Conservation (phyloP, 2,113 vertebrate species). For the Microcebus griseorufus region DNA sequence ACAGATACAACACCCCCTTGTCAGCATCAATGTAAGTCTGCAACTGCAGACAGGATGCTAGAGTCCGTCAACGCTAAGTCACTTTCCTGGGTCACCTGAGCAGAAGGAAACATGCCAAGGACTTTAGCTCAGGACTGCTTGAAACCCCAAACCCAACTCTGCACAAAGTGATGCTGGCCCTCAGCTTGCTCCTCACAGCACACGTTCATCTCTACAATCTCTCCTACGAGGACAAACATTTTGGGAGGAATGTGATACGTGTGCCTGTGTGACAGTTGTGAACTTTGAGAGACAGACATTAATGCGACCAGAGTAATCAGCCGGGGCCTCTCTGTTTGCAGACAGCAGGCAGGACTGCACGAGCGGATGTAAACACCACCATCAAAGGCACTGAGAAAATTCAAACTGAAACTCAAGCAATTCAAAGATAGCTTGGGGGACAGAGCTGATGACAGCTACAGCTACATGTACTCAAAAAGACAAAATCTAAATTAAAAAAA, state of each 20-base stretch:
- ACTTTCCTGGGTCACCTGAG: neutral
- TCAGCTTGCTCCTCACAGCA: neutral
- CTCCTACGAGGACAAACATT: neutral
- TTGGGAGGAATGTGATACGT: neutral
- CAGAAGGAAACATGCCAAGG: neutral
- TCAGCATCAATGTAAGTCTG: neutral
- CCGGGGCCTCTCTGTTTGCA: neutral
- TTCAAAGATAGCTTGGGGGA: neutral
- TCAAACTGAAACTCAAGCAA: neutral
- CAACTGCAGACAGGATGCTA: neutral
- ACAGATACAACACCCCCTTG: neutral
- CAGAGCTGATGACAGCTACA: neutral
- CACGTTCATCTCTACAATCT: neutral
- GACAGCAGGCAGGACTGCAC: neutral
- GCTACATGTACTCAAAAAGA: neutral
- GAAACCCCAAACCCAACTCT: neutral
- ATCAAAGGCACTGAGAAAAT: neutral
- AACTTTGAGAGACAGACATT: neutral
- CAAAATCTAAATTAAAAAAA: neutral
- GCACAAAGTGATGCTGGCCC: neutral
- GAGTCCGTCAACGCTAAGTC: neutral
- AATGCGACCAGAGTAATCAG: accelerated
- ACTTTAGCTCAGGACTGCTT: neutral
- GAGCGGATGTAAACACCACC: neutral
- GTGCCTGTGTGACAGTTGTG: neutral